phyloP scores from a whole-genome alignment of 2,888 invertebrate genomes.

The Lycaena phlaeas region DNA sequence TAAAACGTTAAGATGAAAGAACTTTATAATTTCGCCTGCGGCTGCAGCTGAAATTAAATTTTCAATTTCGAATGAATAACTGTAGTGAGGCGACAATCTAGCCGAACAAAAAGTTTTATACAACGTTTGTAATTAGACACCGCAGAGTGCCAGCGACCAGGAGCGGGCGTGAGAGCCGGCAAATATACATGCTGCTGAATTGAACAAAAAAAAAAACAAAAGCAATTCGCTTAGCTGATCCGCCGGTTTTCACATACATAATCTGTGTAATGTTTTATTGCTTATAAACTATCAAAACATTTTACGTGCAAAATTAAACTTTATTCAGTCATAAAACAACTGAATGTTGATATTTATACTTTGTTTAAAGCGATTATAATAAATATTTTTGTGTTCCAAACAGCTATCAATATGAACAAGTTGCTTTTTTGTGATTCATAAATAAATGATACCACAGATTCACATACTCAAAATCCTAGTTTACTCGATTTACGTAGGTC shows the following conservation, averaged over 20 bases:
- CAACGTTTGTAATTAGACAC: slow-evolving; percentile 59
- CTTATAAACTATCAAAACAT: too few species aligned
- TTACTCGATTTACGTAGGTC: too few species aligned
- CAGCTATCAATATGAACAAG: too few species aligned
- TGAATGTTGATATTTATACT: too few species aligned
- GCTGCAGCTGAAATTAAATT: slow-evolving; percentile 35
- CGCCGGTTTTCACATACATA: slow-evolving; percentile 4
- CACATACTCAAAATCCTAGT: too few species aligned
- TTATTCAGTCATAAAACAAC: too few species aligned
- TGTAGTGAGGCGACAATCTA: slow-evolving; percentile 50
- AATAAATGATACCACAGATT: too few species aligned
- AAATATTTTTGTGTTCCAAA: too few species aligned
- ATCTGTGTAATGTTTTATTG: too few species aligned
- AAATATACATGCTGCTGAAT: slow-evolving; percentile 17
- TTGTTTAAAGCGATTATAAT: too few species aligned
- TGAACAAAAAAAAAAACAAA: slow-evolving; percentile 18
- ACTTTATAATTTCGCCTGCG: slow-evolving; percentile 15
- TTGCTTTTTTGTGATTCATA: too few species aligned
- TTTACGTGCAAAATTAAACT: too few species aligned
- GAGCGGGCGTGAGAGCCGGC: slow-evolving; percentile 2
- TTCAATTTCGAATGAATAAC: slow-evolving; percentile 55
- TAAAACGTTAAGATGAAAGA: slow-evolving; percentile 11
- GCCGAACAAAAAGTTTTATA: slow-evolving; percentile 51
- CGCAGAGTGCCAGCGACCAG: slow-evolving; percentile 24
- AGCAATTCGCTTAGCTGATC: slow-evolving; percentile 15